These are phyloP conservation scores for Dasyprocta punctata DNA, from an alignment of 2,113 vertebrate species.

Conservation along the genomic window DNA sequence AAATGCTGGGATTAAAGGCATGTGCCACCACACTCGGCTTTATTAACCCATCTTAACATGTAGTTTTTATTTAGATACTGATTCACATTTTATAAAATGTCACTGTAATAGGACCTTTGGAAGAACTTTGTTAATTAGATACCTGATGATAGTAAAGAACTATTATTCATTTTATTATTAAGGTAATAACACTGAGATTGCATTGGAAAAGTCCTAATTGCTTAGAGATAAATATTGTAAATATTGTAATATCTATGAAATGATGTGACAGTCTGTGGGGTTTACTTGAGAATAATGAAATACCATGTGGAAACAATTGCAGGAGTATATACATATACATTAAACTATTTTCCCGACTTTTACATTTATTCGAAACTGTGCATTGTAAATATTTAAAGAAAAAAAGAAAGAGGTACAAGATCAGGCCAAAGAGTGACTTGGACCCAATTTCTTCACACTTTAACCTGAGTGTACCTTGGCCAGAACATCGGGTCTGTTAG, in stretches of 20 bases:
- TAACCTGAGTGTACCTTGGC: background rate
- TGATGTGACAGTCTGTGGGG: background rate
- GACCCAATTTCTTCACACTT: background rate
- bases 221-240: background rate
- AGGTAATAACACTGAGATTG: background rate
- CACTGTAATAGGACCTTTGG: background rate
- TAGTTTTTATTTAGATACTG: background rate
- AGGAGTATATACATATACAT: background rate
- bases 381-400: background rate
- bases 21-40: background rate
- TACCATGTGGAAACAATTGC: background rate
- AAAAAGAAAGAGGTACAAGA: background rate
- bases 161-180: constrained; percentile 16
- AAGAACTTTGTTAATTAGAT: background rate
- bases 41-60: background rate
- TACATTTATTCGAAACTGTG: background rate
- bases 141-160: background rate
- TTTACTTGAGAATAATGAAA: background rate
- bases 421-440: background rate
- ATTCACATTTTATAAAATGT: background rate
- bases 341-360: background rate
- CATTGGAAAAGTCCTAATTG: background rate
- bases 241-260: background rate
- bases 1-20: no score
- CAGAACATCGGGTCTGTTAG: background rate